Conservation (phyloP, 1,140 invertebrate species). For the Agraylea sexmaculata region DNA sequence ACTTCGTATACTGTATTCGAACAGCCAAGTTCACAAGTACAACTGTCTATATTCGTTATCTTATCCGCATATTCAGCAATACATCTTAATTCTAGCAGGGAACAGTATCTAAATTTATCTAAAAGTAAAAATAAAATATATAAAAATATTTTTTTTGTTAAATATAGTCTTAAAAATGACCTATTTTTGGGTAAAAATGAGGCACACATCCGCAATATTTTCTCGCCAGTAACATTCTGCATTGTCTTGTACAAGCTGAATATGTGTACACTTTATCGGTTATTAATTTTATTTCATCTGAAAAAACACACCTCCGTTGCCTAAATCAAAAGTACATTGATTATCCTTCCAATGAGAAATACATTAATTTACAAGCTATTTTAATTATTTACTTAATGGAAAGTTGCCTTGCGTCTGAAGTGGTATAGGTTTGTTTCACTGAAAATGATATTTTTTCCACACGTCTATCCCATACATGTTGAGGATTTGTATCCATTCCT, state of each 20-base stretch:
- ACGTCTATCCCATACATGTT: constrained; percentile 52
- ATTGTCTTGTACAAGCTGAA: constrained; percentile 55
- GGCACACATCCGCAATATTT: constrained; percentile 53
- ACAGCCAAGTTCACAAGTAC: constrained; percentile 56
- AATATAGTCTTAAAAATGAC: constrained; percentile 22
- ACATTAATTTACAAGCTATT: background rate
- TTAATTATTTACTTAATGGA: constrained; percentile 32
- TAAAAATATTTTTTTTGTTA: constrained; percentile 1
- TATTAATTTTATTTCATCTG: constrained; percentile 46
- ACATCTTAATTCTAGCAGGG: constrained; percentile 43
- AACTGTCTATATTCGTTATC: constrained; percentile 47
- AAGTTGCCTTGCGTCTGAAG: constrained; percentile 52
- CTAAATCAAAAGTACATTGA: constrained; percentile 20
- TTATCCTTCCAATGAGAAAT: background rate
- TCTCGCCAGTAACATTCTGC: constrained; percentile 48
- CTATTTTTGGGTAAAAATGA: constrained; percentile 47
- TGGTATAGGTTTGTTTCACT: constrained; percentile 60
- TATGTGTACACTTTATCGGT: constrained; percentile 51
- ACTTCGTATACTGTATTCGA: constrained; percentile 60
- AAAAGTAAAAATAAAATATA: constrained; percentile 16
- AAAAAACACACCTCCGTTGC: constrained; percentile 54
- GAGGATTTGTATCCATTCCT: constrained; percentile 48
- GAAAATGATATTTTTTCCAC: constrained; percentile 52
- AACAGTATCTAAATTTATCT: constrained; percentile 44
- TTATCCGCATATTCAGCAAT: constrained; percentile 40